phyloP scores from a whole-genome alignment of 2,113 vertebrate genomes.

The Corydoras maculifer region DNA sequence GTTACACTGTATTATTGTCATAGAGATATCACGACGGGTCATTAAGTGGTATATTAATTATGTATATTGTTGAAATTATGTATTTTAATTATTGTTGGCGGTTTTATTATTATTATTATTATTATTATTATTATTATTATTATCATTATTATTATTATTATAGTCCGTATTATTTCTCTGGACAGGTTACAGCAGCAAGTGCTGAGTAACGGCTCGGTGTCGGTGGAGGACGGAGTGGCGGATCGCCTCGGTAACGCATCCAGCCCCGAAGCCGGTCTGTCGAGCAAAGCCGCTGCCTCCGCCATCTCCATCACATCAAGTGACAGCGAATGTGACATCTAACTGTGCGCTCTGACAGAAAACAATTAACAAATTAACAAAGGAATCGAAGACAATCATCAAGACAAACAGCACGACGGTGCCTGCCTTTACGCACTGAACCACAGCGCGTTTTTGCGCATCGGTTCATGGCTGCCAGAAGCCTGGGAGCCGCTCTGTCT shows the following conservation, averaged over 20 bases:
- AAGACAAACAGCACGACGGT: slow-evolving; percentile 61
- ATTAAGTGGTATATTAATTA: too few relatives aligned
- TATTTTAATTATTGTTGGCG: too few relatives aligned
- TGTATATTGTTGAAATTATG: too few relatives aligned
- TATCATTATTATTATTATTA: slow-evolving; percentile 3
- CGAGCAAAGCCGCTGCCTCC: slow-evolving; percentile 91
- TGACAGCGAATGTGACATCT: slow-evolving; percentile 99
- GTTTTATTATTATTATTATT: too few relatives aligned
- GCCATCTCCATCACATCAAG: slow-evolving; percentile 99
- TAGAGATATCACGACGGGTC: too few relatives aligned
- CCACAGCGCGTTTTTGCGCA: slow-evolving; percentile 41
- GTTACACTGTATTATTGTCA: too few relatives aligned
- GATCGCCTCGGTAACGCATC: slow-evolving; percentile 79
- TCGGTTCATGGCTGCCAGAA: slow-evolving; percentile 58
- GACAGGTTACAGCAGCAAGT: slow-evolving; percentile 94
- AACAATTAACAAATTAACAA: slow-evolving; percentile 52
- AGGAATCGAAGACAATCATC: slow-evolving; percentile 57
- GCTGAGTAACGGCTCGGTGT: slow-evolving; percentile 82
- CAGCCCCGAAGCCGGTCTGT: slow-evolving; percentile 89
- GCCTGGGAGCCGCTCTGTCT: slow-evolving; percentile 57
- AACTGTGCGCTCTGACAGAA: slow-evolving; percentile 57
- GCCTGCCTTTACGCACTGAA: slow-evolving; percentile 60
- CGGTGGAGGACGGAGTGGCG: slow-evolving; percentile 78
- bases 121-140: neutral
- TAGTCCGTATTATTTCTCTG: slow-evolving; percentile 37